phyloP scores from a whole-genome alignment of 2,797 vertebrate species.

The Melanotaenia maccullochi region DNA sequence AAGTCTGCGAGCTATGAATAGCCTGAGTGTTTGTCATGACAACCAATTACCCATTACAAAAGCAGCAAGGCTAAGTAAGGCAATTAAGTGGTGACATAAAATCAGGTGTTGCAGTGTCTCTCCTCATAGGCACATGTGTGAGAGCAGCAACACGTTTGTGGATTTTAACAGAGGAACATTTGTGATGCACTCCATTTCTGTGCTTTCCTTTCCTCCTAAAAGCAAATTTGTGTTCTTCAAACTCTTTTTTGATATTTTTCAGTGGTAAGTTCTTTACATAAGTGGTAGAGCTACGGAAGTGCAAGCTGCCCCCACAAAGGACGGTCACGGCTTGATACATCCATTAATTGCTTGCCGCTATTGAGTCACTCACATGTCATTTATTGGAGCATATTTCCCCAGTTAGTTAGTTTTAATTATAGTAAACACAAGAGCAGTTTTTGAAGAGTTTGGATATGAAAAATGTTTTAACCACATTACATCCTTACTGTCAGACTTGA shows the following conservation, averaged over 20 bases:
- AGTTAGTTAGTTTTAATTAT: too few species aligned
- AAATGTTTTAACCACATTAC: too few species aligned
- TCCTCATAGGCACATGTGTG: constrained; percentile 15
- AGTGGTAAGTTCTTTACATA: background rate
- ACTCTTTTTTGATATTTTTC: background rate
- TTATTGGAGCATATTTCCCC: too few species aligned
- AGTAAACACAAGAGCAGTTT: too few species aligned
- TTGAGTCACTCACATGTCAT: too few species aligned
- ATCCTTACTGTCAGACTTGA: too few species aligned
- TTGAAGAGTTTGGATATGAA: too few species aligned
- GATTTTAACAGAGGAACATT: constrained; percentile 1
- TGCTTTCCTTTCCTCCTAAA: background rate
- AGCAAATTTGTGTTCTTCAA: background rate
- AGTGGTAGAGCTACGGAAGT: background rate
- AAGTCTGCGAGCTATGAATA: constrained; percentile 63
- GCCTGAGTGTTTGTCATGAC: constrained; percentile 80
- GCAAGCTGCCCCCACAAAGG: too few species aligned
- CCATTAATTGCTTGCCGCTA: too few species aligned
- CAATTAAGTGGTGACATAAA: constrained; percentile 74
- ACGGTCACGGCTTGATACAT: too few species aligned
- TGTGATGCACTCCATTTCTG: background rate
- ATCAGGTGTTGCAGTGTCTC: constrained; percentile 42
- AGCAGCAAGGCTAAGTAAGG: constrained; percentile 73
- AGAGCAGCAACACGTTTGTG: constrained; percentile 7
- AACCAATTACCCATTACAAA: constrained; percentile 82